Conservation (phyloP, 2,888 invertebrate genomes). For the Dermolepida albohirtum region DNA sequence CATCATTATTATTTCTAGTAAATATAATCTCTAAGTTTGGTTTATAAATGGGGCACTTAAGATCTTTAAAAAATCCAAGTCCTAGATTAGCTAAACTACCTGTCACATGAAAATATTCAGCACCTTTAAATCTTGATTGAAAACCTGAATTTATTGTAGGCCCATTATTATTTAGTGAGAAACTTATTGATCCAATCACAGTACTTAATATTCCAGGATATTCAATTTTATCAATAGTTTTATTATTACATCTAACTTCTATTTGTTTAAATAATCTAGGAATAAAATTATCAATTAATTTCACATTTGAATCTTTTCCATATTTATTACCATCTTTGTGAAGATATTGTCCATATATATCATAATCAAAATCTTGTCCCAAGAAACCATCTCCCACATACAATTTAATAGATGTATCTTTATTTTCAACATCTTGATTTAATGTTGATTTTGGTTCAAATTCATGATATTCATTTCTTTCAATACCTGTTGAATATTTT, state of each 20-base stretch:
- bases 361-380: not conserved
- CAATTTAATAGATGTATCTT: not conserved
- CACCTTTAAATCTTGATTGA: not conserved
- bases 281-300: slow-evolving; percentile 1
- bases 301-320: not conserved
- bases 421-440: not conserved
- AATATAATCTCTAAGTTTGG: no score
- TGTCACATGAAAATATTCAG: not conserved
- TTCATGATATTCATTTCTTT: not conserved
- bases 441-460: not conserved
- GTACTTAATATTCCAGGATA: no score
- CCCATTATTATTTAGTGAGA: not conserved
- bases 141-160: not conserved
- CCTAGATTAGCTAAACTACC: slow-evolving; percentile 10
- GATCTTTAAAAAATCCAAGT: slow-evolving; percentile 9
- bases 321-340: no score
- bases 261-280: not conserved
- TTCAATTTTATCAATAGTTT: no score
- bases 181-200: not conserved
- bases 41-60: no score
- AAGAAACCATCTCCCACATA: not conserved
- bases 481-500: not conserved
- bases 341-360: not conserved
- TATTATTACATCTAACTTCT: no score
- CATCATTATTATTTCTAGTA: slow-evolving; percentile 6